phyloP scores from a whole-genome alignment of 2,888 invertebrate genomes.

The Zaprionus obscuricornis region DNA sequence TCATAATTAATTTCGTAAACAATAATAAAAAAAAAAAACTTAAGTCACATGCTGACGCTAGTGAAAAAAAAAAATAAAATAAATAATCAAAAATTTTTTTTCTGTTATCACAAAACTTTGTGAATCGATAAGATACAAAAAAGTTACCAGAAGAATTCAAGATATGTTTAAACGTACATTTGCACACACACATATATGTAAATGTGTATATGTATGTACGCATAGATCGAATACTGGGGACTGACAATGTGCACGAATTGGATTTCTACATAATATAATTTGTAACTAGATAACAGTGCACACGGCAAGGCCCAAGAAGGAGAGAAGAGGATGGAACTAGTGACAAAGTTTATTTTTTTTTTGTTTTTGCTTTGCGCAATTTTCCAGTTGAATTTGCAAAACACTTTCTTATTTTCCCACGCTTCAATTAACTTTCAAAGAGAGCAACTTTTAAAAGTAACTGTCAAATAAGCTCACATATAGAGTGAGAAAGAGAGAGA shows the following conservation, averaged over 20 bases:
- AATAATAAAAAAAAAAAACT: conserved; percentile 12
- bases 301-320: neutral
- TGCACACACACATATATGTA: neutral
- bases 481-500: neutral
- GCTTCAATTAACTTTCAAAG: conserved; percentile 49
- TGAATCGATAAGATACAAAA: conserved; percentile 50
- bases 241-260: conserved; percentile 27
- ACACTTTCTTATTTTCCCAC: conserved; percentile 73
- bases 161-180: neutral
- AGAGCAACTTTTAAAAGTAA: conserved; percentile 37
- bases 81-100: conserved; percentile 14
- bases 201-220: conserved; percentile 4
- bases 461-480: conserved; percentile 41
- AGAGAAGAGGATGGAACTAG: conserved; percentile 17
- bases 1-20: conserved; percentile 32
- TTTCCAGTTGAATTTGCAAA: conserved; percentile 48
- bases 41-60: conserved; percentile 41
- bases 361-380: conserved; percentile 6
- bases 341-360: conserved; percentile 37
- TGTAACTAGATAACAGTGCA: too few species aligned
- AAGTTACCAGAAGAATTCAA: conserved; percentile 9
- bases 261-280: conserved; percentile 21
- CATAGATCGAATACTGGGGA: conserved; percentile 17
- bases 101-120: conserved; percentile 36
- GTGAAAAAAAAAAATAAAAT: conserved; percentile 23